These are phyloP conservation scores for Saccostrea echinata DNA, from an alignment of 1,140 invertebrate genomes.

Conservation along the genomic window DNA sequence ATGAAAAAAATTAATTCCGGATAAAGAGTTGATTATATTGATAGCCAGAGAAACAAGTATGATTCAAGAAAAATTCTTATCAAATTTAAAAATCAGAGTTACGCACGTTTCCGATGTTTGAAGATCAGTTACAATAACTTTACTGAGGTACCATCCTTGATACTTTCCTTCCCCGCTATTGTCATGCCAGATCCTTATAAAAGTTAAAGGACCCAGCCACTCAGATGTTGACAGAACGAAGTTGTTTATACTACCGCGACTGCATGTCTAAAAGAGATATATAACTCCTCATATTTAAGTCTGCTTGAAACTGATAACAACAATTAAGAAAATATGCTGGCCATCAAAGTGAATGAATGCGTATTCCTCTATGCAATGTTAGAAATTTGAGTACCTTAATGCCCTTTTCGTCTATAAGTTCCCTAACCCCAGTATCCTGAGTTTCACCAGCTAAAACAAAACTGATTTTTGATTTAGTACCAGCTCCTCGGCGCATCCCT, in stretches of 20 bases:
- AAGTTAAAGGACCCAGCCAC: constrained; percentile 74
- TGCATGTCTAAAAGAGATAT: constrained; percentile 62
- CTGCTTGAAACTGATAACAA: no score
- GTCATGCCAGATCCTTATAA: constrained; percentile 79
- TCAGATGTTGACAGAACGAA: constrained; percentile 72
- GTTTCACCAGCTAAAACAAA: constrained; percentile 71
- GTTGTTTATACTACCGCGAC: constrained; percentile 73
- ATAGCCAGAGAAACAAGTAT: neutral
- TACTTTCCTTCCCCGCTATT: constrained; percentile 74
- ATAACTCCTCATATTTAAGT: neutral
- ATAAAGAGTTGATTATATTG: neutral
- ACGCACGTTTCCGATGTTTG: constrained; percentile 75
- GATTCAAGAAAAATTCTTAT: neutral
- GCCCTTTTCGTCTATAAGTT: constrained; percentile 67
- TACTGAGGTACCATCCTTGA: constrained; percentile 78
- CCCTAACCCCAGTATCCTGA: constrained; percentile 66
- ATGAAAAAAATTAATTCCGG: neutral
- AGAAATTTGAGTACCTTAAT: neutral
- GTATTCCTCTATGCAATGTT: no score
- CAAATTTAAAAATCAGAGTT: neutral
- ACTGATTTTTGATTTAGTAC: constrained; percentile 70
- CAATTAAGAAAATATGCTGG: no score
- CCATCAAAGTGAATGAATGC: no score
- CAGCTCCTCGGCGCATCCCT: constrained; percentile 66
- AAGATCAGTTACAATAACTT: constrained; percentile 76